phyloP scores from a whole-genome alignment of 2,888 invertebrate species.

The Cenopis cana region DNA sequence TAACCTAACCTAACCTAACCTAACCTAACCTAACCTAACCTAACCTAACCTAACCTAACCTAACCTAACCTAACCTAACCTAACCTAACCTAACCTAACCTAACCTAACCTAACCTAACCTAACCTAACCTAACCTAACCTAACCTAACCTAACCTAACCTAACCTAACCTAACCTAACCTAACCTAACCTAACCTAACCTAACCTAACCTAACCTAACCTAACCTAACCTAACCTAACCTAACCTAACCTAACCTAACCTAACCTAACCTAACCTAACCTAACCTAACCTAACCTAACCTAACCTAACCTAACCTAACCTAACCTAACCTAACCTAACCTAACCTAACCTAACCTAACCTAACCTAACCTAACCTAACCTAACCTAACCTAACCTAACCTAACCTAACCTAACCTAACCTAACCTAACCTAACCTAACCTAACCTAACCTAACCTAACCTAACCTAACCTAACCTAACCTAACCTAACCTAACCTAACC shows the following conservation, averaged over 20 bases:
- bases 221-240: constrained; percentile 40
- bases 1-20: constrained; percentile 26
- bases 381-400: constrained; percentile 34
- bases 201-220: constrained; percentile 32
- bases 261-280: constrained; percentile 40
- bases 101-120: constrained; percentile 35
- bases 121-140: constrained; percentile 34
- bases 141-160: constrained; percentile 36
- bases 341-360: constrained; percentile 39
- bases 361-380: constrained; percentile 32
- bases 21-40: constrained; percentile 21
- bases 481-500: constrained; percentile 44
- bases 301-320: constrained; percentile 26
- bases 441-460: constrained; percentile 33
- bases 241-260: constrained; percentile 39
- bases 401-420: constrained; percentile 35
- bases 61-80: constrained; percentile 33
- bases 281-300: constrained; percentile 36
- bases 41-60: constrained; percentile 21
- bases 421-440: constrained; percentile 39
- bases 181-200: constrained; percentile 34
- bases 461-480: constrained; percentile 43
- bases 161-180: constrained; percentile 36
- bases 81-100: constrained; percentile 18
- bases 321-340: constrained; percentile 40